Base-by-base conservation (phyloP, 2,113 vertebrate species). In the Stomatorhinus ivindoensis region DNA sequence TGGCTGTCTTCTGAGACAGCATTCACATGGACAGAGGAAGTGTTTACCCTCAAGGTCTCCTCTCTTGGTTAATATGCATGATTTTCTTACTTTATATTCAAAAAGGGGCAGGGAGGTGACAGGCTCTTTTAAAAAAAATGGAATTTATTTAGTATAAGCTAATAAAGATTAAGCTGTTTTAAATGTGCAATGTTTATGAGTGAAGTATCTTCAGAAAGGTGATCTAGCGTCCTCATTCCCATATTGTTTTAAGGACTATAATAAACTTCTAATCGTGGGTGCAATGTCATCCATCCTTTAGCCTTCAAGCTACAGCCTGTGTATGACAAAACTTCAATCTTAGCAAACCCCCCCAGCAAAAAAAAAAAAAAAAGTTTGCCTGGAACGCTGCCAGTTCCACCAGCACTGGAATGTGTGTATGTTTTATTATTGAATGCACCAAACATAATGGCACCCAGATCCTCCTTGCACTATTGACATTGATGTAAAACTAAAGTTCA, bases 51-150 rank as follows among this genome's bases (percentile, higher is more conserved):
- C 51, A 90, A 94, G 92, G 93, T 87, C 87, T 48, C 83, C 82
- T 89, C 88, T 87, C 91, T 93, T 92, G 95, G 93, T 95, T 94
- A 91, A 88, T 15, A 93, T 95, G 93, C 94, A 94, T 95, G 94
- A 94, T 95, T 95, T 94, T 95, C 95, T 90, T 91, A 53, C 88
- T 51, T 89, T 89, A 24, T 86, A 50, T 88, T 90, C 90, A 91
- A 93, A 87, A 90, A 94, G 95, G 94, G 94, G 92, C 93, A 17
- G 86, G 31, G 90, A 93, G 94, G 91, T 83, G 65, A 76, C 24
- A n/a, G 73, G 19, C 93, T 91, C 82, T 82, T 50, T 90, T 87
- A 46, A 87, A 55, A 51, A 89, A 46, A 44, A 47, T 0, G 65
- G 90, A 91, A 27, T 88, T 21, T 39, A 80, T 31, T 89, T 80